These are phyloP conservation scores for Furnarius figulus DNA, from an alignment of 2,113 vertebrate species.

Conservation along the genomic window DNA sequence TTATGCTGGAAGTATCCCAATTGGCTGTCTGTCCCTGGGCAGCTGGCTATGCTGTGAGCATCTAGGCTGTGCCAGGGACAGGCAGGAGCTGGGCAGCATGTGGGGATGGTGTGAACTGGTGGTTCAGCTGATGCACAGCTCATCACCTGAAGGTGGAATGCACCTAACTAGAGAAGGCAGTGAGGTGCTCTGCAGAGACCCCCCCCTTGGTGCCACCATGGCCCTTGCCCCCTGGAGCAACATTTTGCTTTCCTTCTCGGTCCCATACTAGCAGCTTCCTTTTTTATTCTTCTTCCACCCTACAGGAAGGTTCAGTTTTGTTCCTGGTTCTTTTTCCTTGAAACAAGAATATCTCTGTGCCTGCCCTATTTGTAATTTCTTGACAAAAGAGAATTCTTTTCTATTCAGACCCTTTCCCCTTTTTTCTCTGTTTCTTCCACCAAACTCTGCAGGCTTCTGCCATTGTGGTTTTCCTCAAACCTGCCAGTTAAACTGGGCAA, in stretches of 20 bases:
- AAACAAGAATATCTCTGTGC: background rate
- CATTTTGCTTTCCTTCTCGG: background rate
- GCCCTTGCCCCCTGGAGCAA: background rate
- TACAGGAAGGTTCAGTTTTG: background rate
- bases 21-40: background rate
- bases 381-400: slow-evolving; percentile 6
- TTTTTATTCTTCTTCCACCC: background rate
- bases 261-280: background rate
- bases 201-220: accelerated
- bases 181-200: background rate
- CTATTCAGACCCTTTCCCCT: background rate
- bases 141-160: accelerated
- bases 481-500: background rate
- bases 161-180: background rate
- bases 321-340: background rate
- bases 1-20: background rate
- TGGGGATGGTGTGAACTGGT: background rate
- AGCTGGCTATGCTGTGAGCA: background rate
- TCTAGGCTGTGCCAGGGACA: background rate
- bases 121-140: background rate
- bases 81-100: accelerated
- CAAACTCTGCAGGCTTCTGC: background rate
- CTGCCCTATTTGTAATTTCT: slow-evolving; percentile 52
- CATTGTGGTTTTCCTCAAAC: background rate
- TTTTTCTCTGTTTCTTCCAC: background rate